A percentile compares a stretch with the other conserved stretches of the same genome.
Conservation (phyloP, 2,113 vertebrate species). For the Megaptera novaeangliae region DNA sequence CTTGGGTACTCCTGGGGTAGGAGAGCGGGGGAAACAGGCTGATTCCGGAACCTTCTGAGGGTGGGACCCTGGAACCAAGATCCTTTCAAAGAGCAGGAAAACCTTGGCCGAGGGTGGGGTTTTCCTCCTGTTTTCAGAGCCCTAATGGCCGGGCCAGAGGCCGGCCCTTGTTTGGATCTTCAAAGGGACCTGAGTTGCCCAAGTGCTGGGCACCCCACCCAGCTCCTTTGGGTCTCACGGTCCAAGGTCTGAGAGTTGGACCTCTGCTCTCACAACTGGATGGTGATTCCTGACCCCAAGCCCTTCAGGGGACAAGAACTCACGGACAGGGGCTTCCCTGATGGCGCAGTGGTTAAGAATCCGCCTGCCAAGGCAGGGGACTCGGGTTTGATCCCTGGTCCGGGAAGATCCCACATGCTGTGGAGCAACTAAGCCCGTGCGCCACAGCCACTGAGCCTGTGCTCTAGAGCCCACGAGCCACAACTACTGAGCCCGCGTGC, state of each 20-base stretch:
- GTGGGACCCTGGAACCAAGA: neutral
- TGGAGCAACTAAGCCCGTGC: too few relatives aligned
- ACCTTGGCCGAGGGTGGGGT: neutral
- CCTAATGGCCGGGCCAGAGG: neutral
- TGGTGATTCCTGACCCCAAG: neutral
- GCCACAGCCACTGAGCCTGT: too few relatives aligned
- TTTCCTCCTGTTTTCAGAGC: neutral
- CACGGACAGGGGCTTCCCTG: neutral
- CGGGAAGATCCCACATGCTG: too few relatives aligned
- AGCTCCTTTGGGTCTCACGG: rapidly evolving
- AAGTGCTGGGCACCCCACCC: rapidly evolving
- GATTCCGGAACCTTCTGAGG: neutral
- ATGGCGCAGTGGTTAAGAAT: too few relatives aligned
- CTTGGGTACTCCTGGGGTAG: neutral
- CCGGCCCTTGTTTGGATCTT: neutral
- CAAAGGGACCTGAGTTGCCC: neutral
- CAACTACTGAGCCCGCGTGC: too few relatives aligned
- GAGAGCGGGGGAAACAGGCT: neutral
- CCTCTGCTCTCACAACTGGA: neutral
- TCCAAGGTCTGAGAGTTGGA: too few relatives aligned
- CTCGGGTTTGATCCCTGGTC: too few relatives aligned
- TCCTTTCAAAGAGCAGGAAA: conserved; percentile 41
- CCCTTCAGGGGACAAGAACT: neutral
- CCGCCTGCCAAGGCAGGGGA: too few relatives aligned
- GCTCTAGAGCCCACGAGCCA: too few relatives aligned